Conservation (phyloP, 1,140 invertebrate species). For the Alviniconcha marisindica region DNA sequence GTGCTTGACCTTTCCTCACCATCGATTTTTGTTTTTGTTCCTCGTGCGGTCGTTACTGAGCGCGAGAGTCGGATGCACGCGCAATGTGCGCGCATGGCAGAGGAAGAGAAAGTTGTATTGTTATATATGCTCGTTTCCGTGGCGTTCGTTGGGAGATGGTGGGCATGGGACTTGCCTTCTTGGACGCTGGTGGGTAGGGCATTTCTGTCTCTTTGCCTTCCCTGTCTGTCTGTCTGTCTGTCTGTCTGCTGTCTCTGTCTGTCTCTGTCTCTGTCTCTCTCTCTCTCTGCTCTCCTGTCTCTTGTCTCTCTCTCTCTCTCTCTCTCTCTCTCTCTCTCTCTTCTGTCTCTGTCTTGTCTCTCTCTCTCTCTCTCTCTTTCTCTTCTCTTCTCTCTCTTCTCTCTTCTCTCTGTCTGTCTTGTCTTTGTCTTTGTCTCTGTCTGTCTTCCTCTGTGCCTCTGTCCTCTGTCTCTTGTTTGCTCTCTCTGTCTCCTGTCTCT, state of each 20-base stretch:
- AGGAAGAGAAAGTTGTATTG: too few relatives aligned
- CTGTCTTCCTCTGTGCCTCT: neutral
- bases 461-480: neutral
- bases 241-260: neutral
- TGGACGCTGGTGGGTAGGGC: too few relatives aligned
- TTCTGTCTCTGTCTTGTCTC: neutral
- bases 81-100: too few relatives aligned
- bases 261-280: neutral
- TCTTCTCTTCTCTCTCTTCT: neutral
- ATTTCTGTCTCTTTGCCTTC: too few relatives aligned
- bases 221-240: neutral
- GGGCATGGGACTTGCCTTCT: too few relatives aligned
- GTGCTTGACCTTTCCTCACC: too few relatives aligned
- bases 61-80: too few relatives aligned
- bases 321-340: neutral
- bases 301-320: too few relatives aligned
- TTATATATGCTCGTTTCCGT: too few relatives aligned
- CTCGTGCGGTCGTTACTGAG: too few relatives aligned
- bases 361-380: neutral
- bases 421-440: neutral
- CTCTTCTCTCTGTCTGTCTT: neutral
- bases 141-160: too few relatives aligned
- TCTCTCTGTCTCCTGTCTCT: neutral
- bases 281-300: neutral
- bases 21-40: too few relatives aligned